Percentiles rank a stretch among this genome's conserved stretches.
Conservation (phyloP, 2,888 invertebrate genomes). For the Oxycera nigricornis region DNA sequence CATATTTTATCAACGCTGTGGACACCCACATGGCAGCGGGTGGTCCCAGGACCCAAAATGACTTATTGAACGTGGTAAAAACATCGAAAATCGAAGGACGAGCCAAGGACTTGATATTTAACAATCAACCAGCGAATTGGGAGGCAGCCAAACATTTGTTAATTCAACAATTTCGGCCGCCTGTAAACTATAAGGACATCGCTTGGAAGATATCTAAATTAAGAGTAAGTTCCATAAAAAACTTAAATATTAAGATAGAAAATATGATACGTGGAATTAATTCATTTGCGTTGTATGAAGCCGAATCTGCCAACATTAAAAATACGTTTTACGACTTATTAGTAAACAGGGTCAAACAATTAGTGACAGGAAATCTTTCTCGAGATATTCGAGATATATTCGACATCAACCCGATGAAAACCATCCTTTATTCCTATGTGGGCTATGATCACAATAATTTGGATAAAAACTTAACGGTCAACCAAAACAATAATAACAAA, state of each 20-base stretch:
- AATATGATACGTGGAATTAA: not conserved
- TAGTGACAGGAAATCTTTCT: conserved; percentile 6
- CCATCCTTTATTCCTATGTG: not conserved
- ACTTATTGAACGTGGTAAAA: too few relatives aligned
- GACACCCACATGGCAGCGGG: too few relatives aligned
- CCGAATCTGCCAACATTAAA: not conserved
- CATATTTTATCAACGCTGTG: too few relatives aligned
- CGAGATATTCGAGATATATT: not conserved
- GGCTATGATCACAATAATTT: conserved; percentile 4
- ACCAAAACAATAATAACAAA: not conserved
- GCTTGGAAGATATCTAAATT: not conserved
- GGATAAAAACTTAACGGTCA: not conserved
- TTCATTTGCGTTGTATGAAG: not conserved
- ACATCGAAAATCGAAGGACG: too few relatives aligned
- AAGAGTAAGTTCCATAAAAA: not conserved
- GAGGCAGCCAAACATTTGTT: too few relatives aligned
- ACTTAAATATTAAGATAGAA: conserved; percentile 2
- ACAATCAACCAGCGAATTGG: not conserved
- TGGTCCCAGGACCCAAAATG: too few relatives aligned
- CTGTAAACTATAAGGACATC: conserved; percentile 5
- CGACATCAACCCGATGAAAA: not conserved
- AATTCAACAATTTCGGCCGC: not conserved
- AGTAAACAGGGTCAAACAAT: conserved; percentile 10
- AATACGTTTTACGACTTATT: not conserved
- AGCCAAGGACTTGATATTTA: too few relatives aligned